A percentile compares a stretch with the other conserved stretches of the same genome.
phyloP scores from a whole-genome alignment of 2,888 invertebrate species.

The Chouioia cunea region DNA sequence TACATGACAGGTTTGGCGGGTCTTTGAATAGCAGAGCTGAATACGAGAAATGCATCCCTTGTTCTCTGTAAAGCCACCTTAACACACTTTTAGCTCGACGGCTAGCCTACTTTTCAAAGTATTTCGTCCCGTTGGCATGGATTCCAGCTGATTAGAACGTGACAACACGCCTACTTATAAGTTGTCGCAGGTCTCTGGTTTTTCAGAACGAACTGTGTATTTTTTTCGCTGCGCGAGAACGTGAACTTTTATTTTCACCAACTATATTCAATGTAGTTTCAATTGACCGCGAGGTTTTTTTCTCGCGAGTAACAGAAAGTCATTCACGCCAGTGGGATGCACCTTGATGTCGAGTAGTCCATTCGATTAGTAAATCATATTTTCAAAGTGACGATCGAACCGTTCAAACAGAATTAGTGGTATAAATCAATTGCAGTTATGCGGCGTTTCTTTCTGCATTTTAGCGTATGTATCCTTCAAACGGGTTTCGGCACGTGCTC shows the following conservation, averaged over 20 bases:
- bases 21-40: no score
- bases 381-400: conserved; percentile 7
- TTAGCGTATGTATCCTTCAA: background rate
- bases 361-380: conserved; percentile 3
- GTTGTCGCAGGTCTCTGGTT: conserved; percentile 14
- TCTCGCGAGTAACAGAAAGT: background rate
- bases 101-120: conserved; percentile 33
- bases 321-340: no score
- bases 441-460: background rate
- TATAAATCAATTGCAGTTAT: background rate
- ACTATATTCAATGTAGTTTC: background rate
- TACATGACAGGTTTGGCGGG: conserved; percentile 4
- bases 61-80: background rate
- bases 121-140: conserved; percentile 39
- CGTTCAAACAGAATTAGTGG: conserved; percentile 39
- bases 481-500: conserved; percentile 6
- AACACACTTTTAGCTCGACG: background rate
- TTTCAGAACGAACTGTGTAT: conserved; percentile 12
- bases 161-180: background rate
- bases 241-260: no score
- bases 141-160: conserved; percentile 36
- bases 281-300: conserved; percentile 2
- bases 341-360: no score
- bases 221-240: background rate
- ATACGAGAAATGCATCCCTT: no score